Evolutionary conservation across 2,888 invertebrate genomes (phyloP).

Genomic region (Dilophus febrilis): DNA sequence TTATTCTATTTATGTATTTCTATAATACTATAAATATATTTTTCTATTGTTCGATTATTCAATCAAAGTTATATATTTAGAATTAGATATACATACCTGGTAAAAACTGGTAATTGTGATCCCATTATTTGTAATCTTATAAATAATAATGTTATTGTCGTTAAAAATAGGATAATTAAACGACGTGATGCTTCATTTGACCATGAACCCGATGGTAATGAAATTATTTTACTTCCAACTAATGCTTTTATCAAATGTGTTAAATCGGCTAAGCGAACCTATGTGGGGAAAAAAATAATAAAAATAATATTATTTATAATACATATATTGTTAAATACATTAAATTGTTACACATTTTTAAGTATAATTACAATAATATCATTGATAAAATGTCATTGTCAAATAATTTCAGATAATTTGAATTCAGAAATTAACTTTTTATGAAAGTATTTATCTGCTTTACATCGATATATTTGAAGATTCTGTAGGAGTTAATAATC

Average conservation of each 20-base stretch:
- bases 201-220: slow-evolving; percentile 21
- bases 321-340: background rate
- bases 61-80: too few relatives aligned
- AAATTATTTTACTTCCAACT: slow-evolving; percentile 35
- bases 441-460: too few relatives aligned
- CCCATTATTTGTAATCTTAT: slow-evolving; percentile 89
- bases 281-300: too few relatives aligned
- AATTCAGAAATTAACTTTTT: too few relatives aligned
- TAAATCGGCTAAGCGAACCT: slow-evolving; percentile 34
- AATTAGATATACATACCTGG: slow-evolving; percentile 49
- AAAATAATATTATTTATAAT: background rate
- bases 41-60: too few relatives aligned
- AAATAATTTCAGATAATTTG: too few relatives aligned
- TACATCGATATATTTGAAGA: too few relatives aligned
- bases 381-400: too few relatives aligned
- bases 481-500: too few relatives aligned
- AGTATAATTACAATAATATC: too few relatives aligned
- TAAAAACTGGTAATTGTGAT: slow-evolving; percentile 88
- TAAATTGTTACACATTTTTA: background rate
- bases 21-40: too few relatives aligned
- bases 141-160: slow-evolving; percentile 63
- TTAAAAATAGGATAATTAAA: slow-evolving; percentile 58
- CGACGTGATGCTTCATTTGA: slow-evolving; percentile 43
- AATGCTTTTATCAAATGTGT: slow-evolving; percentile 31
- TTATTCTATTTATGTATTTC: too few relatives aligned